phyloP scores from a whole-genome alignment of 2,888 invertebrate species.

The Schizaphis graminum region DNA sequence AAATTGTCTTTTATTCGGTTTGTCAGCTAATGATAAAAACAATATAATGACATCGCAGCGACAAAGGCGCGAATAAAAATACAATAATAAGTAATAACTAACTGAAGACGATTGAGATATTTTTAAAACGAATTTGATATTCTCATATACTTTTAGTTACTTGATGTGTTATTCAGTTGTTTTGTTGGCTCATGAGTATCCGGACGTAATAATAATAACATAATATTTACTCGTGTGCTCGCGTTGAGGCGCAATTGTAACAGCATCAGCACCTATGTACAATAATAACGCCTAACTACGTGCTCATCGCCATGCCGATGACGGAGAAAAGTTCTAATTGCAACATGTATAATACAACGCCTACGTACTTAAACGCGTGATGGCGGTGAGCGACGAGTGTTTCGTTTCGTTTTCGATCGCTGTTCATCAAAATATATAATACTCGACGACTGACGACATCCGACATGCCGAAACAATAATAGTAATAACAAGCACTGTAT shows the following conservation, averaged over 20 bases:
- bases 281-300: not conserved
- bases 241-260: not conserved
- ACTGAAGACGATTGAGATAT: not conserved
- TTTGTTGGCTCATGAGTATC: too few species aligned
- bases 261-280: not conserved
- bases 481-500: not conserved
- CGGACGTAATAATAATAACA: too few species aligned
- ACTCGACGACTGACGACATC: not conserved
- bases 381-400: not conserved
- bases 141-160: too few species aligned
- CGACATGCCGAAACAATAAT: not conserved
- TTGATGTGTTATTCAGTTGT: too few species aligned
- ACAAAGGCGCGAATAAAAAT: too few species aligned
- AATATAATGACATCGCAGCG: not conserved
- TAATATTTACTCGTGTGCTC: not conserved
- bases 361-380: not conserved
- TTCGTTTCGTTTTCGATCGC: slow-evolving; percentile 9
- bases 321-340: slow-evolving; percentile 2
- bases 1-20: not conserved
- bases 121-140: too few species aligned
- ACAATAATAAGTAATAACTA: too few species aligned
- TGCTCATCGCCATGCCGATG: not conserved
- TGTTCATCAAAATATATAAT: not conserved
- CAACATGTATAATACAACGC: not conserved
- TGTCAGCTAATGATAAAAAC: not conserved